Percentiles rank a stretch among this genome's conserved stretches.
These are phyloP conservation scores for Coelinius sp. DNA, from an alignment of 2,888 invertebrate genomes.

Conservation along the genomic window DNA sequence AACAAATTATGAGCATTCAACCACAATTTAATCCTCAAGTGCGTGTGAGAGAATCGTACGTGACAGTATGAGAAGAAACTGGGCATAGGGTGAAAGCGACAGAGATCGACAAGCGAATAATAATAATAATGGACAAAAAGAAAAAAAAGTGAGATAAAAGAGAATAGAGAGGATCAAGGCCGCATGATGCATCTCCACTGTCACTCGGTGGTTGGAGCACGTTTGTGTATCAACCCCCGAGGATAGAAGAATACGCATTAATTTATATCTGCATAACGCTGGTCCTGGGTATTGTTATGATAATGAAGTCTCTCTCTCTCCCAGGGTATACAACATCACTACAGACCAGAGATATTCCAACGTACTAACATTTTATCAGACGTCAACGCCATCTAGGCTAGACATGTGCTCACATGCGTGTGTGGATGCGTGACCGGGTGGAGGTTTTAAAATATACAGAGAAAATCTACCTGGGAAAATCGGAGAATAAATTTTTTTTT, in stretches of 20 bases:
- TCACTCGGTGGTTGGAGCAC: slow-evolving; percentile 49
- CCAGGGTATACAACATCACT: slow-evolving; percentile 37
- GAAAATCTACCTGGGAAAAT: slow-evolving; percentile 66
- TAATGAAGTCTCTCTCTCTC: slow-evolving; percentile 54
- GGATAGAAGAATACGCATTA: slow-evolving; percentile 65
- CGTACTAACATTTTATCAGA: neutral
- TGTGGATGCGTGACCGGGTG: slow-evolving; percentile 59
- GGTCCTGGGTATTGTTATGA: slow-evolving; percentile 66
- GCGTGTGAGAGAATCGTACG: slow-evolving; percentile 17
- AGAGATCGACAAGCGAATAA: slow-evolving; percentile 17
- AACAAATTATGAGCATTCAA: slow-evolving; percentile 26
- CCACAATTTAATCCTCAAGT: slow-evolving; percentile 21
- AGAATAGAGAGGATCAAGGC: slow-evolving; percentile 37
- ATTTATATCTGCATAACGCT: slow-evolving; percentile 67
- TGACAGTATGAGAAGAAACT: slow-evolving; percentile 21
- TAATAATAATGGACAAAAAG: slow-evolving; percentile 37
- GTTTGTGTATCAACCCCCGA: slow-evolving; percentile 18
- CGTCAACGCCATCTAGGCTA: neutral
- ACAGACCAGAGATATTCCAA: slow-evolving; percentile 32
- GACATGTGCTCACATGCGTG: neutral
- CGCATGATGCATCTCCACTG: slow-evolving; percentile 56
- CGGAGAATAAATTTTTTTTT: slow-evolving; percentile 46
- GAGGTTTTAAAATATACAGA: slow-evolving; percentile 56
- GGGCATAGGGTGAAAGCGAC: neutral
- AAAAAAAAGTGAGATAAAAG: slow-evolving; percentile 19